Evolutionary conservation across 2,888 invertebrate species (phyloP).

Genomic region (Agrenia bidenticulata): DNA sequence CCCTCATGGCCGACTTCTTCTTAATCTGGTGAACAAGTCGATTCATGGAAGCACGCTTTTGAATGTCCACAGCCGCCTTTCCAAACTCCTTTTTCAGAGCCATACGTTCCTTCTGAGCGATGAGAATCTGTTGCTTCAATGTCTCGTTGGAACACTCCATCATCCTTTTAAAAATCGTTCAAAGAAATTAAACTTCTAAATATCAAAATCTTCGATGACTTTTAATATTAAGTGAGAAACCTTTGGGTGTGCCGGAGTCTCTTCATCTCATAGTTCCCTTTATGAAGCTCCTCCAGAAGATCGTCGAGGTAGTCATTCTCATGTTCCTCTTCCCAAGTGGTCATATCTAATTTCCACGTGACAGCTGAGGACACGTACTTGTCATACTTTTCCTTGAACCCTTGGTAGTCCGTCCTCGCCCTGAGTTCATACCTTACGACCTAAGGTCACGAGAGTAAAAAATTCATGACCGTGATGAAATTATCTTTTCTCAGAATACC

Average conservation of each 20-base stretch:
- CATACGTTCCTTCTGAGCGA: constrained; percentile 36
- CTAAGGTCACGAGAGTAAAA: no score
- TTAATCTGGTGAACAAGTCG: constrained; percentile 32
- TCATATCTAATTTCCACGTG: constrained; percentile 31
- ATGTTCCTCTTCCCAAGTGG: constrained; percentile 31
- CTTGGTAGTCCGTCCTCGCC: no score
- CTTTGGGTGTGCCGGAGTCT: constrained; percentile 24
- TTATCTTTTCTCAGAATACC: no score
- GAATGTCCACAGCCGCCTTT: constrained; percentile 33
- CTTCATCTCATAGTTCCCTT: constrained; percentile 26
- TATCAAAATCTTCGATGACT: no score
- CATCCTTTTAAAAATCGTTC: constrained; percentile 19
- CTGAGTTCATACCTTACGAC: no score
- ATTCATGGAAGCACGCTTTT: constrained; percentile 33
- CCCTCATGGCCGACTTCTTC: constrained; percentile 26
- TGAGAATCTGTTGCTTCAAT: constrained; percentile 27
- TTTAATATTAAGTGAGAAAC: no score
- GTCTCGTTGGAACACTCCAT: constrained; percentile 44
- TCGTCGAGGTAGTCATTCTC: constrained; percentile 27
- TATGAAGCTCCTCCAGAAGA: constrained; percentile 9
- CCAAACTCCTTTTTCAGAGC: constrained; percentile 31
- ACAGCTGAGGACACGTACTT: no score
- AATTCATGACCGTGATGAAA: no score
- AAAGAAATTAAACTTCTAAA: no score
- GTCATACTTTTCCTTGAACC: no score